These are phyloP conservation scores for Coturnix japonica DNA, from an alignment of 2,113 vertebrate species.

Conservation along the genomic window DNA sequence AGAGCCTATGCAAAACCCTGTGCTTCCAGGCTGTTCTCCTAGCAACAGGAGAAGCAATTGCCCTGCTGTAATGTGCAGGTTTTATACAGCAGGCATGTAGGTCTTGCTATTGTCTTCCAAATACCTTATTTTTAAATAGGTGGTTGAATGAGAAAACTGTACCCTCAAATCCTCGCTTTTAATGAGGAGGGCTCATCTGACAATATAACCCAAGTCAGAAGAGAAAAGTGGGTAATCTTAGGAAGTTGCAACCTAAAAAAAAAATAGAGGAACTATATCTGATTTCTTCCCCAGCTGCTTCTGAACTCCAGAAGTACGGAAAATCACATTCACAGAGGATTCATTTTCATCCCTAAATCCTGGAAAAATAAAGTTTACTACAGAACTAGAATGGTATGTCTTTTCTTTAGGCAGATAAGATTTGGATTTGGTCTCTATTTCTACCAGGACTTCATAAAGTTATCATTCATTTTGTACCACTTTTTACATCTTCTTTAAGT, in stretches of 20 bases:
- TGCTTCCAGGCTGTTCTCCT: not conserved
- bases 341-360: not conserved
- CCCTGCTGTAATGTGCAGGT: not conserved
- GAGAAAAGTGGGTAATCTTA: not conserved
- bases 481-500: not conserved
- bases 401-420: not conserved
- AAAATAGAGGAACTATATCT: not conserved
- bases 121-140: not conserved
- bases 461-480: not conserved
- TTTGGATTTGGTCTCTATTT: not conserved
- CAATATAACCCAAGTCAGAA: not conserved
- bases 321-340: not conserved
- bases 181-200: not conserved
- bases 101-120: not conserved
- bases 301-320: not conserved
- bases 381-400: not conserved
- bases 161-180: not conserved
- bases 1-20: not conserved
- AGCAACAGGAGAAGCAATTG: not conserved
- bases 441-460: not conserved
- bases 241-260: not conserved
- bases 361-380: not conserved
- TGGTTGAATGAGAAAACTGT: not conserved
- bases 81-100: not conserved
- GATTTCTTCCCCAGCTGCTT: not conserved